Evolutionary conservation across 2,797 vertebrate genomes (phyloP), one percentile per base, ranked within the genome.

Genomic region (Myotis pilosus): DNA sequence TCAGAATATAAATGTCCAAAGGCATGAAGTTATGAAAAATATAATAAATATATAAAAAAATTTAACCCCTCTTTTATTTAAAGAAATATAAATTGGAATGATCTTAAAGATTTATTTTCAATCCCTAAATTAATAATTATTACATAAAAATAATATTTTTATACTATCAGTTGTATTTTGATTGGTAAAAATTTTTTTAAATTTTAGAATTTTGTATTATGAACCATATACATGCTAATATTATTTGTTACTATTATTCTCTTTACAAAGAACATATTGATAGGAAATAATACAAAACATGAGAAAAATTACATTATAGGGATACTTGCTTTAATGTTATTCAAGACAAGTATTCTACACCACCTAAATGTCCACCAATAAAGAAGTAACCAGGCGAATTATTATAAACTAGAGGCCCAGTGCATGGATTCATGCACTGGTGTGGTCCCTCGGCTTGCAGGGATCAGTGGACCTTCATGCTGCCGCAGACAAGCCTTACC

Each of bases 211-310:
- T 72, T 36, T 68, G 1, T 87, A 51, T 62, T 30, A 68, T 19
- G 4, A 93, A 69, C 8, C 19, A 51, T 68, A 33, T 2, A 76
- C 22, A 79, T 71, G 10, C 49, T 87, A 86, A 49, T 8, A n/a
- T 83, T 86, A 68, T 81, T 95, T 71, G 9, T 85, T 74, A 76
- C 16, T 64, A 62, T 22, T 57, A 78, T 68, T 94, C 88, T 17
- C 25, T 88, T 91, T 76, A 44, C 8, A 64, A 83, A 82, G 8
- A 86, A 66, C 57, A 23, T 38, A 49, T 53, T 78, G 51, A 44
- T n/a, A 78, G 2, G 3, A 87, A 85, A 36, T 2, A 88, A 87
- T 69, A 6, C 2, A 82, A 94, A 91, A 60, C 71, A 41, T 78
- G n/a, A 79, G 20, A 25, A 87, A 75, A 55, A 5, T 22, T 87